phyloP scores from a whole-genome alignment of 2,113 vertebrate species.

The Catharus fuscescens region DNA sequence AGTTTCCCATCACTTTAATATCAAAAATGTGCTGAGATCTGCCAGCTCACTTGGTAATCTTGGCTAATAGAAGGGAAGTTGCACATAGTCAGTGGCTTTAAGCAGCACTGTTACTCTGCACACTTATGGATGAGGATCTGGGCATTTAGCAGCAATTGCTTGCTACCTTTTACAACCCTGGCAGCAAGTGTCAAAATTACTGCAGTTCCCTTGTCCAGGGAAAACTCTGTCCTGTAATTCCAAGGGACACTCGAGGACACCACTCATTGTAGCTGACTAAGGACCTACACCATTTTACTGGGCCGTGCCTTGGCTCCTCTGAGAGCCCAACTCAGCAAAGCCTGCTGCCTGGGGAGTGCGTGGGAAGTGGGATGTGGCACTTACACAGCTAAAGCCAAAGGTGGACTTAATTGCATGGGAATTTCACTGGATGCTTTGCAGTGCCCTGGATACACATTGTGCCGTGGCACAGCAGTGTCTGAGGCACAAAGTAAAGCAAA shows the following conservation, averaged over 20 bases:
- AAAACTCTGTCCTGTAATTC: not conserved
- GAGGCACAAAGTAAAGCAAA: not conserved
- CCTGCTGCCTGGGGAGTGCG: not conserved
- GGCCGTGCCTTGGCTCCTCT: not conserved
- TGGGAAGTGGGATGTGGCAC: not conserved
- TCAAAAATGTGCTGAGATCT: not conserved
- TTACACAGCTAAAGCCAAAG: not conserved
- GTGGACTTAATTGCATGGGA: not conserved
- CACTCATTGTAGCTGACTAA: not conserved
- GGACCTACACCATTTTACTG: not conserved
- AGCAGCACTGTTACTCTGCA: not conserved
- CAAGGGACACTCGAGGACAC: no score
- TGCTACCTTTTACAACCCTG: not conserved
- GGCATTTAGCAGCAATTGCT: not conserved
- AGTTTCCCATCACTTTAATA: conserved; percentile 23
- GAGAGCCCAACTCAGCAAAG: not conserved
- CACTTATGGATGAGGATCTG: not conserved
- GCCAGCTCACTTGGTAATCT: not conserved
- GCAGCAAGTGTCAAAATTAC: not conserved
- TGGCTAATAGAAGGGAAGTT: not conserved
- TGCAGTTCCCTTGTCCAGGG: not conserved
- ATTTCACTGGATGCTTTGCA: not conserved
- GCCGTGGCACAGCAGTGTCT: not conserved
- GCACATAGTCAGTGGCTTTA: not conserved
- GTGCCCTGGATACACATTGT: not conserved